phyloP scores from a whole-genome alignment of 2,888 invertebrate genomes.

The Iselma pallidipennis region DNA sequence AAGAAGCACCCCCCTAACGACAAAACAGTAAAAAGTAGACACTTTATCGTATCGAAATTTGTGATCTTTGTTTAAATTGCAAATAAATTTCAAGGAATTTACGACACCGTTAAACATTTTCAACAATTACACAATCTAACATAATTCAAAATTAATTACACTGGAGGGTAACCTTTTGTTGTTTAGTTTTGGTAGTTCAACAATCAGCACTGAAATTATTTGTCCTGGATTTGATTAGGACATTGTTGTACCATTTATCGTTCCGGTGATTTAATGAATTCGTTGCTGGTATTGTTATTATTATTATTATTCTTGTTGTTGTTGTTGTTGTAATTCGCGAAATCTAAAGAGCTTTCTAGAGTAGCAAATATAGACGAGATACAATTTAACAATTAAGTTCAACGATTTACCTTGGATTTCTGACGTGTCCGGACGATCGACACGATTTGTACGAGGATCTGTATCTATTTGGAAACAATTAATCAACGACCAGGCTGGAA shows the following conservation, averaged over 20 bases:
- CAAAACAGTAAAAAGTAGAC: no score
- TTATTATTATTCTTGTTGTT: no score
- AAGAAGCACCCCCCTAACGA: no score
- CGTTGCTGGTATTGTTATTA: no score
- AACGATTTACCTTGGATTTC: constrained; percentile 10
- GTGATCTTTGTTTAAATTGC: not conserved
- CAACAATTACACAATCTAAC: constrained; percentile 13
- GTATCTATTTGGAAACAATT: not conserved
- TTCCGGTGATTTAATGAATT: constrained; percentile 10
- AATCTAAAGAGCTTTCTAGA: constrained; percentile 4
- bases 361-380: not conserved
- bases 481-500: not conserved
- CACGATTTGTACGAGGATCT: no score
- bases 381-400: constrained; percentile 3
- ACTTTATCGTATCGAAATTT: not conserved
- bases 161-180: constrained; percentile 8
- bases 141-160: constrained; percentile 20
- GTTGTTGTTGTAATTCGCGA: constrained; percentile 3
- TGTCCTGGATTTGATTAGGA: constrained; percentile 18
- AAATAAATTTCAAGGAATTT: constrained; percentile 7
- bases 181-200: not conserved
- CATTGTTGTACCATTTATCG: constrained; percentile 12
- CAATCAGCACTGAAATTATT: constrained; percentile 11
- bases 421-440: not conserved
- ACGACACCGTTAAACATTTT: constrained; percentile 17